Evolutionary conservation across 2,888 invertebrate genomes (phyloP), one percentile per base, ranked within the genome.

Genomic region (Trachelus iudaicus): DNA sequence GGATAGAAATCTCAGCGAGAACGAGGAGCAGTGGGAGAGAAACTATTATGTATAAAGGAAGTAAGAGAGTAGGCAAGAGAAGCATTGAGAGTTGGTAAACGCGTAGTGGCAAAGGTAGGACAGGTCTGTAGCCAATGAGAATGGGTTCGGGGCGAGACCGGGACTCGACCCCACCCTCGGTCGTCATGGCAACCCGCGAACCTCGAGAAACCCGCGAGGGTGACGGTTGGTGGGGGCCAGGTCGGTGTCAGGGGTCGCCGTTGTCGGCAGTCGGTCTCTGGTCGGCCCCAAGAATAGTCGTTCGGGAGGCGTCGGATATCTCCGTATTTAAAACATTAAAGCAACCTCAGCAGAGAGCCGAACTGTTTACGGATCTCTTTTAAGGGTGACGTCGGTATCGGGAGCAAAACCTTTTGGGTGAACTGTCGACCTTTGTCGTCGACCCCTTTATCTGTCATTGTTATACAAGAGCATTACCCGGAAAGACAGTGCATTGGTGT

Each of bases 221-320:
- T 85, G 85, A 78, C 80, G 73, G 79, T 73, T 76, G 76, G 79
- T 56, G 79, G 80, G 75, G 75, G 83, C 81, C 86, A 87, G 89
- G 90, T 89, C 90, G 90, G 89, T 91, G 91, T 91, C 91, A 91
- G 91, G 91, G 91, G 91, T 91, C 91, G 91, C 86, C 87, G 87
- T 86, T 86, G 88, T 88, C 90, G 89, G 87, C 90, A 91, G 91
- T 91, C 89, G 88, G 90, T 91, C 89, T 91, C 90, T 89, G 89
- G 88, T 89, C 90, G 90, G 89, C 90, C 89, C 86, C 87, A 89
- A 89, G 90, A 87, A 89, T 89, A 91, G 90, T 90, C 87, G 89
- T 86, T 87, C 84, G 85, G 56, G 85, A 85, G 84, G 85, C 81
- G 81, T 85, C 85, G 85, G 87, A 85, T 71, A 31, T 31, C 31